These are phyloP conservation scores for Lasiommata megera DNA, from an alignment of 2,888 invertebrate genomes.

Conservation along the genomic window DNA sequence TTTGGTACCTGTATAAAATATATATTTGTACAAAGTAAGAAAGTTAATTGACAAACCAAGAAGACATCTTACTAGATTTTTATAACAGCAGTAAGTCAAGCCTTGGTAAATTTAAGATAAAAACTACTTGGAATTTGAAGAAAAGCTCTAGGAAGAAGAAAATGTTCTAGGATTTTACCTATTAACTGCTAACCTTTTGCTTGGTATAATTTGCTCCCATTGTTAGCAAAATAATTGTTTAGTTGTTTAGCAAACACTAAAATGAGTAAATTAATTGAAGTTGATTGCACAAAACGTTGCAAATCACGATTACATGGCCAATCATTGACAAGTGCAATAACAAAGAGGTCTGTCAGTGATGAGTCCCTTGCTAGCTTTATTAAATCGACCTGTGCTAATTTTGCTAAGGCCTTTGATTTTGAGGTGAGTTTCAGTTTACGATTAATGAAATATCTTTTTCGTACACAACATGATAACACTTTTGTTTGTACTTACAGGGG, in stretches of 20 bases:
- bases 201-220: not conserved
- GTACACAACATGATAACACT: not conserved
- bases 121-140: not conserved
- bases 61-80: not conserved
- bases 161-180: no score
- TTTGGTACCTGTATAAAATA: constrained; percentile 33
- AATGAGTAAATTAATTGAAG: constrained; percentile 69
- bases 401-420: constrained; percentile 79
- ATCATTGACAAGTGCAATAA: constrained; percentile 83
- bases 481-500: constrained; percentile 68
- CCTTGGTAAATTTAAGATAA: not conserved
- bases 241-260: not conserved
- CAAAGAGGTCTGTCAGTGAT: constrained; percentile 83
- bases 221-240: not conserved
- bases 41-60: not conserved
- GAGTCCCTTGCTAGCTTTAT: constrained; percentile 81
- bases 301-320: constrained; percentile 80
- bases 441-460: no score
- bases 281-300: constrained; percentile 83
- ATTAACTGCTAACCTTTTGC: not conserved
- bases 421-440: constrained; percentile 64
- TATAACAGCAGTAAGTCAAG: no score
- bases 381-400: constrained; percentile 82
- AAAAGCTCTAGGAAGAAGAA: not conserved
- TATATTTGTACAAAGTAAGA: constrained; percentile 4